Conservation (phyloP, 2,888 invertebrate genomes). For the Tipula confusa region DNA sequence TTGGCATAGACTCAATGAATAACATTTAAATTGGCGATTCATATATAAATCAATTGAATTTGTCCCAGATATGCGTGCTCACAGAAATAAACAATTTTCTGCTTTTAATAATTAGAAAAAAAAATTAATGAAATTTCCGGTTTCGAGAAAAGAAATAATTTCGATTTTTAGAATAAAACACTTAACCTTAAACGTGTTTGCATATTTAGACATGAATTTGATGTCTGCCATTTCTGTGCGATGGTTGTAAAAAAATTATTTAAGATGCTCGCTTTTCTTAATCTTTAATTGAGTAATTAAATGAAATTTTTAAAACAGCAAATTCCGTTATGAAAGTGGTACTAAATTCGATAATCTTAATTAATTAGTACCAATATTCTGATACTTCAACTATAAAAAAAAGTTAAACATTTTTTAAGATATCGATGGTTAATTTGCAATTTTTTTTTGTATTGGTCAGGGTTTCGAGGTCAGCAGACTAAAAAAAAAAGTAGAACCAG, state of each 20-base stretch:
- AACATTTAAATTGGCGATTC: background rate
- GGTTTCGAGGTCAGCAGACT: background rate
- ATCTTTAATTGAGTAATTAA: too few species aligned
- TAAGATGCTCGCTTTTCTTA: too few species aligned
- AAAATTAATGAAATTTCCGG: background rate
- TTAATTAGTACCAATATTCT: background rate
- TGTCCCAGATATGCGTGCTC: background rate
- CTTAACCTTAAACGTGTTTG: background rate
- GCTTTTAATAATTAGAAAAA: background rate
- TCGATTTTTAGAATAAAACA: slow-evolving; percentile 20
- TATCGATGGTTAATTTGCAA: background rate
- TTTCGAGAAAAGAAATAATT: background rate
- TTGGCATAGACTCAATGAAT: background rate
- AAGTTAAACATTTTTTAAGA: background rate
- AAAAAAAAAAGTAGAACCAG: background rate
- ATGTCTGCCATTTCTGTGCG: background rate
- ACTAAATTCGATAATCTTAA: background rate
- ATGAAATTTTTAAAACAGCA: too few species aligned
- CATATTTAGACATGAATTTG: background rate
- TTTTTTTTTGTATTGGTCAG: background rate
- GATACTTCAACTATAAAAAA: background rate
- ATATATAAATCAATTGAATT: slow-evolving; percentile 4
- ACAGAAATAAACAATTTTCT: background rate
- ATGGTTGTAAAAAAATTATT: too few species aligned
- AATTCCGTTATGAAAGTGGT: background rate